Base-by-base conservation (phyloP, 92 coral and sea anemone genomes). In the Pocillopora grandis region DNA sequence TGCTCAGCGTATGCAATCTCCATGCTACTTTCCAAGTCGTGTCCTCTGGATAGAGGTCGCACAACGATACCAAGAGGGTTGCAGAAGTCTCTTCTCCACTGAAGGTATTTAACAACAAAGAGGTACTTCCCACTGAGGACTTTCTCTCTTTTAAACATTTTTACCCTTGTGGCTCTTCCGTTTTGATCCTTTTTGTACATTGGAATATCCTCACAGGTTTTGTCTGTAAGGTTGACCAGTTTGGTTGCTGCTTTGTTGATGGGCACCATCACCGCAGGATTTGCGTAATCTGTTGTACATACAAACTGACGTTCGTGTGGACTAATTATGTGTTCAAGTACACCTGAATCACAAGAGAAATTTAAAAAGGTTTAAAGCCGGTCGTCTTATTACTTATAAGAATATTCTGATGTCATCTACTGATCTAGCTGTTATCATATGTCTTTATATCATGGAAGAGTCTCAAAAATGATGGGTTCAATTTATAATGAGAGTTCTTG, bases 291-390 rank as follows among this genome's bases (percentile, higher is more conserved):
- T 17, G 87, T 88, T 33, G 76, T 77, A 67, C 99, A 96, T n/a
- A 96, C 98, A 83, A 88, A 96, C 79, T 96, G 98, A 31, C 99
- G 89, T 70, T 94, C 99, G 55, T 86, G 94, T 59, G 95, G 97
- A 65, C 87, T 80, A 72, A 94, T 92, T 75, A 89, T 61, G 74
- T 88, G 91, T 42, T 93, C 91, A 80, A 92, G 67, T 57, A 91
- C 89, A 73, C 99, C 99, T 96, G 75, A 60, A 36, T 55, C 12
- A 84, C 35, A 12, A 79, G 31, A 35, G 11, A 69, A 42, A 42
- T 42, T 42, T 7, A 42, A 7, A 69, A 56, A 58, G 5, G 52
- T 0, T 17, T 58, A n/a, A 9, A 73, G 0, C 11, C 0, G 5
- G 52, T 42, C 8, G 31, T 27, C 31, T 27, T 27, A 0, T 27